Base-by-base conservation (phyloP, 2,113 vertebrate genomes). In the Chloebia gouldiae region DNA sequence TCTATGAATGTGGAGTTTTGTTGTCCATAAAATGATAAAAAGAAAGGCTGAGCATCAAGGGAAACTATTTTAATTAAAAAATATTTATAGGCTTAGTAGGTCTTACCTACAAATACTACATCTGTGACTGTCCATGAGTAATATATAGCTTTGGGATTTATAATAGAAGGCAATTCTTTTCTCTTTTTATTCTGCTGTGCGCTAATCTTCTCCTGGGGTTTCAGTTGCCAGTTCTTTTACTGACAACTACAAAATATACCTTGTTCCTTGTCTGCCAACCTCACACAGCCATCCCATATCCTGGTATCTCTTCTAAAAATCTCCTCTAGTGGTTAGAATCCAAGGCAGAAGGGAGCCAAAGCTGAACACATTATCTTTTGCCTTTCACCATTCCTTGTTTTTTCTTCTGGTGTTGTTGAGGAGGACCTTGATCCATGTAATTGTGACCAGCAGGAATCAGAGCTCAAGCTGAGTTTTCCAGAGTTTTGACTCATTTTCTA, bases 71-170 rank as follows among this genome's bases (percentile, higher is more conserved):
- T 85, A 90, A 77, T 82, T 60, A 33, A 86, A 69, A 70, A 51
- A 51, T 79, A 66, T 86, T 93, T 92, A 53, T 78, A 64, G 75
- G 18, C 64, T 86, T 83, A 93, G 44, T 77, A 69, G 49, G 18
- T 75, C 40, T 92, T 40, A 83, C 88, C 49, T 83, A 86, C 53
- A 92, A 89, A 87, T 60, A 81, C 12, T 40, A 35, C 22, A 35
- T 51, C 31, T 88, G 2, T 94, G 88, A 71, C 72, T 68, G 22
- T 49, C 27, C 27, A 5, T 24, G 45, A 86, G 28, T 88, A 73
- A 90, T 63, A 88, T 56, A 59, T 31, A 49, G 59, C 56, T 84
- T 88, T 53, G 60, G 24, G 31, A 50, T 64, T 83, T 81, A 44
- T 50, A 64, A 79, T 42, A 78, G 53, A 57, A 86, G 1, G 4